phyloP scores from a whole-genome alignment of 1,140 invertebrate species.

The Drosophila quadrilineata region DNA sequence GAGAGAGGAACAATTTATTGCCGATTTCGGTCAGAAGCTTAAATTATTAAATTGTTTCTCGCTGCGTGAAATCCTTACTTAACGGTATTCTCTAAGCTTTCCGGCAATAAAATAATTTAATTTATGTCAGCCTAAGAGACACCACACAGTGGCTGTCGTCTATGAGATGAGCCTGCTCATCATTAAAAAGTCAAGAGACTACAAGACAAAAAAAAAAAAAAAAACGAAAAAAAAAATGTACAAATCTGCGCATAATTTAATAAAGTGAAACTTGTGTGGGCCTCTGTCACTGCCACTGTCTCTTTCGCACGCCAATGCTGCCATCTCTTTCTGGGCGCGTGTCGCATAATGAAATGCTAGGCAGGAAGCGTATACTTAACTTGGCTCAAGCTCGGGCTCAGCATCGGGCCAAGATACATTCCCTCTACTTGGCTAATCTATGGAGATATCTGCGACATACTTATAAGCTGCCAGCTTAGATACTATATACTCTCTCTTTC shows the following conservation, averaged over 20 bases:
- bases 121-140: slow-evolving; percentile 41
- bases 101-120: slow-evolving; percentile 78
- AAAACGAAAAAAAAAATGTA: slow-evolving; percentile 52
- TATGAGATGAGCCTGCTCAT: slow-evolving; percentile 42
- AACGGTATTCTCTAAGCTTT: slow-evolving; percentile 59
- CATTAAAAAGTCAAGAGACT: slow-evolving; percentile 73
- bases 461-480: no score
- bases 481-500: no score
- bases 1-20: no score
- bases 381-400: no score
- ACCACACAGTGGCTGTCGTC: no score
- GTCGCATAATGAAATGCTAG: slow-evolving; percentile 63
- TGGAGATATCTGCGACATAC: no score
- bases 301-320: slow-evolving; percentile 35
- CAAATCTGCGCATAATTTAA: slow-evolving; percentile 77
- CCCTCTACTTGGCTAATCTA: no score
- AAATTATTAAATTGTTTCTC: slow-evolving; percentile 11
- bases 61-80: slow-evolving; percentile 67
- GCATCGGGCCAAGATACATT: no score
- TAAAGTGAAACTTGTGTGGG: slow-evolving; percentile 55
- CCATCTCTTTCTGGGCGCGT: slow-evolving; percentile 39
- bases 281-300: no score
- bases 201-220: no score
- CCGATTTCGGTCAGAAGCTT: slow-evolving; percentile 34
- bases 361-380: slow-evolving; percentile 30